Percentiles rank a stretch among this genome's conserved stretches.
phyloP scores from a whole-genome alignment of 2,797 vertebrate species.

The Argya squamiceps region DNA sequence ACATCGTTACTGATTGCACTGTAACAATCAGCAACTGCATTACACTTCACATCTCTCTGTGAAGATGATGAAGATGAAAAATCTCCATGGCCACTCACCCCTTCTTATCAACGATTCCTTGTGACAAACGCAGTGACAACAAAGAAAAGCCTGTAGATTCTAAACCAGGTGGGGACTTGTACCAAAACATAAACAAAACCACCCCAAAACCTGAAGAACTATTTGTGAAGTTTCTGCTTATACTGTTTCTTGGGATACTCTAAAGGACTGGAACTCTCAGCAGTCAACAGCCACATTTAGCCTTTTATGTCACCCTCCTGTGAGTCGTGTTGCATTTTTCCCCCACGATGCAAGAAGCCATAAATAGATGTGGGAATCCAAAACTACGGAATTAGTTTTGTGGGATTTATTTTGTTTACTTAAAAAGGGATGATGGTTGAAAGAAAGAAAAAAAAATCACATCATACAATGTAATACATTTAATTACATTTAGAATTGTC shows the following conservation, averaged over 20 bases:
- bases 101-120: fast-evolving
- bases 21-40: neutral
- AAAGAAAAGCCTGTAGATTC: neutral
- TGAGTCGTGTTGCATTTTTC: neutral
- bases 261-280: neutral
- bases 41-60: neutral
- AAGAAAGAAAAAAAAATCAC: neutral
- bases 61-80: no score
- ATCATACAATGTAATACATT: neutral
- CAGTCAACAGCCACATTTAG: neutral
- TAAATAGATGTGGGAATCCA: constrained; percentile 36
- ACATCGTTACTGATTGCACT: neutral
- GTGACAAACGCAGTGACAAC: neutral
- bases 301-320: neutral
- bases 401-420: constrained; percentile 21
- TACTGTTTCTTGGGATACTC: neutral
- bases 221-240: neutral
- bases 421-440: constrained; percentile 2
- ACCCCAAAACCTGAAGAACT: neutral
- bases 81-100: fast-evolving
- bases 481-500: neutral
- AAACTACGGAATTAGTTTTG: neutral
- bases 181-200: neutral
- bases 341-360: neutral
- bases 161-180: neutral